Conservation (phyloP, 2,888 invertebrate species). For the Andrena bucephala region DNA sequence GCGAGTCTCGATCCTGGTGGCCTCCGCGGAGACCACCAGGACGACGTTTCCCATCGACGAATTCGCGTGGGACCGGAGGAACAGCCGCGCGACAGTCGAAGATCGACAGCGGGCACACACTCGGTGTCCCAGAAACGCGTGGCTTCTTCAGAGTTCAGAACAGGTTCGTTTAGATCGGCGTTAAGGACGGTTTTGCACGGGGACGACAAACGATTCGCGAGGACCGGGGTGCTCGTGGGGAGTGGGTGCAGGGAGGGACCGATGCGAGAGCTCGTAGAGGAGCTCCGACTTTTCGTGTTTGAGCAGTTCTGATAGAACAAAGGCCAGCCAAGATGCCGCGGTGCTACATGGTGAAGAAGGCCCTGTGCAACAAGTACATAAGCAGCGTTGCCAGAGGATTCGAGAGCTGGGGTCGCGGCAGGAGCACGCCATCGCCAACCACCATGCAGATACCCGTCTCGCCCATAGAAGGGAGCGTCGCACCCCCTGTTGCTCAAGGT, state of each 20-base stretch:
- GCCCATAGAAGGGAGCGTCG: constrained; percentile 72
- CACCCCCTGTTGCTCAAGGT: constrained; percentile 77
- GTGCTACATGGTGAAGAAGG: constrained; percentile 91
- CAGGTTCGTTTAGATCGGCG: no score
- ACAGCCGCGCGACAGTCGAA: constrained; percentile 14
- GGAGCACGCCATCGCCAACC: constrained; percentile 79
- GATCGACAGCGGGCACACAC: constrained; percentile 1
- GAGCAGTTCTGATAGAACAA: constrained; percentile 2
- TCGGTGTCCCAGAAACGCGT: constrained; percentile 13
- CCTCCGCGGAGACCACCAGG: constrained; percentile 54
- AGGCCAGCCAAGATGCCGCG: constrained; percentile 88
- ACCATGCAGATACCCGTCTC: constrained; percentile 70
- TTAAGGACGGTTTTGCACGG: neutral
- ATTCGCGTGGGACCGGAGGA: neutral
- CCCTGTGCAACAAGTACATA: constrained; percentile 86
- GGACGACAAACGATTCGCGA: constrained; percentile 1
- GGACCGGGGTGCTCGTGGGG: neutral
- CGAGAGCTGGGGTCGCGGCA: constrained; percentile 81
- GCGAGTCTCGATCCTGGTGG: constrained; percentile 45
- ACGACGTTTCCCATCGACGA: constrained; percentile 23
- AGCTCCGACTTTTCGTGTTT: neutral
- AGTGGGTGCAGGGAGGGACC: neutral
- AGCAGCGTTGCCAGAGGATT: constrained; percentile 82
- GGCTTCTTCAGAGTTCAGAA: neutral
- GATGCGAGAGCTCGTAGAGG: neutral